These are phyloP conservation scores for Danaus plexippus DNA, from an alignment of 1,140 invertebrate species.

Conservation along the genomic window DNA sequence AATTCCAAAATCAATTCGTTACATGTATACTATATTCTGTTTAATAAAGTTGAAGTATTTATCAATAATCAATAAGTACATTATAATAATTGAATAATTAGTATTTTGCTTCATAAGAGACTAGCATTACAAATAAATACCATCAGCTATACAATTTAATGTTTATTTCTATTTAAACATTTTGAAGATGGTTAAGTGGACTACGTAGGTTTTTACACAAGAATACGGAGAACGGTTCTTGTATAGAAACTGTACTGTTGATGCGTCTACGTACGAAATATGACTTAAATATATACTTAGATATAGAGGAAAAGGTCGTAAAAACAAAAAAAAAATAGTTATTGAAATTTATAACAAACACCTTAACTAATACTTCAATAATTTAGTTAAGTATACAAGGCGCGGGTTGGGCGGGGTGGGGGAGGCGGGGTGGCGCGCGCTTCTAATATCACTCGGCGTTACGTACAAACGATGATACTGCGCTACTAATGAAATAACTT, in stretches of 20 bases:
- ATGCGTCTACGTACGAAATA: conserved; percentile 67
- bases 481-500: conserved; percentile 56
- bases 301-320: conserved; percentile 68
- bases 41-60: conserved; percentile 71
- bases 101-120: conserved; percentile 71
- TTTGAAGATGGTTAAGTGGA: conserved; percentile 68
- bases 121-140: conserved; percentile 72
- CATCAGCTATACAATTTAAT: conserved; percentile 71
- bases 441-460: conserved; percentile 25
- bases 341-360: conserved; percentile 72
- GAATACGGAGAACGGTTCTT: conserved; percentile 44
- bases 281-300: conserved; percentile 70
- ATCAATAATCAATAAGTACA: conserved; percentile 72
- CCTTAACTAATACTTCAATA: conserved; percentile 70
- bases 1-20: conserved; percentile 68
- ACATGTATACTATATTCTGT: conserved; percentile 68
- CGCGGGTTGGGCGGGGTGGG: conserved; percentile 29
- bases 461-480: conserved; percentile 30
- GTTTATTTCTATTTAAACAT: conserved; percentile 70
- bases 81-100: conserved; percentile 73
- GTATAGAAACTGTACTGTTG: conserved; percentile 50
- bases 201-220: conserved; percentile 56
- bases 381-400: conserved; percentile 56
- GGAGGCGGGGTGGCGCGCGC: conserved; percentile 19
- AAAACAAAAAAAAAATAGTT: conserved; percentile 67